Percentiles rank a stretch among this genome's conserved stretches.
These are phyloP conservation scores for Oreochromis grahami DNA, from an alignment of 2,797 vertebrate species.

Conservation along the genomic window DNA sequence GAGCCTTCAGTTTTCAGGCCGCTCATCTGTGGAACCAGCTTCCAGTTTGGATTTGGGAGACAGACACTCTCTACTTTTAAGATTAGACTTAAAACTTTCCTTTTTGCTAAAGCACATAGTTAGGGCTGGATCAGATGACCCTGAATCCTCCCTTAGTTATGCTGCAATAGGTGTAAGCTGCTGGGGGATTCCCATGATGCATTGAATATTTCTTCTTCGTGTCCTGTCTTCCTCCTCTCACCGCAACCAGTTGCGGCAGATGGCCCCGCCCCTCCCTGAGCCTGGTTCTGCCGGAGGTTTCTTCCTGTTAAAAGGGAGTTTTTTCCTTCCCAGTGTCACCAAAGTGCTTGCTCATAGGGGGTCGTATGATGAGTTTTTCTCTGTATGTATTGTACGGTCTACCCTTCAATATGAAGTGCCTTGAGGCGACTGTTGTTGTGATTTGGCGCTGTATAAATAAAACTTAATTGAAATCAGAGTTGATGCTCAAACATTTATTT, in stretches of 20 bases:
- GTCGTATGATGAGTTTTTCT: neutral
- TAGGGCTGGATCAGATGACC: neutral
- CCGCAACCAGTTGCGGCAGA: neutral
- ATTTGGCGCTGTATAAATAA: neutral
- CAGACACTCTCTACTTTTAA: fast-evolving
- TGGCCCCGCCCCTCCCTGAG: too few species aligned
- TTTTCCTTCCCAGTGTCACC: neutral
- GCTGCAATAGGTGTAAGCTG: neutral
- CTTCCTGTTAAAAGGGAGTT: neutral
- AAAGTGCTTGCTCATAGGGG: neutral
- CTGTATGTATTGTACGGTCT: neutral
- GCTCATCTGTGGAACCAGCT: fast-evolving
- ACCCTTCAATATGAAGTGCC: neutral
- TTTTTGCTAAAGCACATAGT: neutral
- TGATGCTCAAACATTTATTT: neutral
- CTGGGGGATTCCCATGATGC: fast-evolving
- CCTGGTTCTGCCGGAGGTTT: too few species aligned
- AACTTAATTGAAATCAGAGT: neutral
- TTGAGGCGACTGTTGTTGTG: neutral
- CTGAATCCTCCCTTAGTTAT: neutral
- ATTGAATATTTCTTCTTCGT: neutral
- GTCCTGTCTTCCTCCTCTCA: neutral
- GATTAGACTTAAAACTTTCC: neutral
- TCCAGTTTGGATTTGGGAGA: fast-evolving
- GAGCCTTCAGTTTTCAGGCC: neutral